These are phyloP conservation scores for Knipowitschia caucasica DNA, from an alignment of 2,797 vertebrate species.

Conservation along the genomic window DNA sequence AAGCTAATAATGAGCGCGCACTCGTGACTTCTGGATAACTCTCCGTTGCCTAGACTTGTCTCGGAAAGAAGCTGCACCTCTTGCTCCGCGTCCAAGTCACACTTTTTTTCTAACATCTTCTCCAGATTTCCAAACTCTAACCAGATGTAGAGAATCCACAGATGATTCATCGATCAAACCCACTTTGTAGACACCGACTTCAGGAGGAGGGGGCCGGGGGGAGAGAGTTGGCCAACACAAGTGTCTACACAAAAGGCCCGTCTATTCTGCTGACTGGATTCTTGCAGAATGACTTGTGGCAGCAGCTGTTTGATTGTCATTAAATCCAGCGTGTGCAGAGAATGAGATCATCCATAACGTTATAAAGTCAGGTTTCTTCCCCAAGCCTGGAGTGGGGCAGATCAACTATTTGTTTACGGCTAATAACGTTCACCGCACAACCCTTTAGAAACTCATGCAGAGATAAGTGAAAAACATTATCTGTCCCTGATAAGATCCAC, in stretches of 20 bases:
- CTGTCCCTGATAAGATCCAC: slow-evolving; percentile 37
- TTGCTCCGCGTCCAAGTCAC: slow-evolving; percentile 68
- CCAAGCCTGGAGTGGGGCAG: slow-evolving; percentile 23
- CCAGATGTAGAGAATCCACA: slow-evolving; percentile 84
- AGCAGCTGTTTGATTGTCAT: slow-evolving; percentile 70
- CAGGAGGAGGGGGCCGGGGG: slow-evolving; percentile 46
- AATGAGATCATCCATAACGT: slow-evolving; percentile 59
- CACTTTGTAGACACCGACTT: slow-evolving; percentile 82
- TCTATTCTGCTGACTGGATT: slow-evolving; percentile 67
- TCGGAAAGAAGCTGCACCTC: slow-evolving; percentile 56
- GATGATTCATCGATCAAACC: slow-evolving; percentile 82
- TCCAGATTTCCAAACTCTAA: slow-evolving; percentile 82
- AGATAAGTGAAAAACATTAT: slow-evolving; percentile 38
- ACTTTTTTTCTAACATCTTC: slow-evolving; percentile 71
- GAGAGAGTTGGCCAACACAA: slow-evolving; percentile 46
- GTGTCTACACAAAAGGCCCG: slow-evolving; percentile 67
- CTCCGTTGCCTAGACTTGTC: slow-evolving; percentile 34
- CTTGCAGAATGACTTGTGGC: slow-evolving; percentile 62
- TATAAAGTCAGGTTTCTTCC: slow-evolving; percentile 52
- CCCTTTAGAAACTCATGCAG: slow-evolving; percentile 5
- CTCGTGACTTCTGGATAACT: slow-evolving; percentile 21
- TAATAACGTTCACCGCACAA: slow-evolving; percentile 8
- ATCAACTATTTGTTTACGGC: slow-evolving; percentile 31
- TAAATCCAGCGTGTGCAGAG: slow-evolving; percentile 37
- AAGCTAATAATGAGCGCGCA: slow-evolving; percentile 16